Conservation (phyloP, 2,888 invertebrate genomes). For the Cremastinae sp. region DNA sequence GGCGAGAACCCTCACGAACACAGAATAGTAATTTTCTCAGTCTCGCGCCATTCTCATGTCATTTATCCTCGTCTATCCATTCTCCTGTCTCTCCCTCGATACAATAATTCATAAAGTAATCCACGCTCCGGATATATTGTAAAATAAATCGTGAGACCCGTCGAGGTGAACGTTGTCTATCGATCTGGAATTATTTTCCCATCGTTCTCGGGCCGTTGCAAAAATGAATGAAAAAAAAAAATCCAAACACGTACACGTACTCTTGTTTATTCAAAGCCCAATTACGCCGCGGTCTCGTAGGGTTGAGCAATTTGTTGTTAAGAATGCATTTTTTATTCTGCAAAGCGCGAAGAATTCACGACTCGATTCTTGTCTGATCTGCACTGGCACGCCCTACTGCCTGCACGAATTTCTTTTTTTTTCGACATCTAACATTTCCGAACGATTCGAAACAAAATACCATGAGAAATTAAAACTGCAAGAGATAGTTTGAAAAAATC, state of each 20-base stretch:
- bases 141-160: constrained; percentile 22
- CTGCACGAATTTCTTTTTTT: constrained; percentile 23
- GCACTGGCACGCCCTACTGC: constrained; percentile 48
- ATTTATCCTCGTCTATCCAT: background rate
- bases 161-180: constrained; percentile 41
- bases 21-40: constrained; percentile 51
- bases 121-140: background rate
- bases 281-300: constrained; percentile 19
- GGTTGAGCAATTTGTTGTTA: constrained; percentile 53
- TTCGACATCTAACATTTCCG: constrained; percentile 5
- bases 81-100: too few relatives aligned
- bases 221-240: constrained; percentile 26
- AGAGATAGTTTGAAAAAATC: too few relatives aligned
- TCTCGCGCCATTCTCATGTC: constrained; percentile 22
- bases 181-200: constrained; percentile 52
- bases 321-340: constrained; percentile 35
- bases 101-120: background rate
- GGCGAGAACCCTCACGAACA: constrained; percentile 45
- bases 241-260: constrained; percentile 9
- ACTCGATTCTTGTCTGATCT: constrained; percentile 53
- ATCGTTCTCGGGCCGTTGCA: constrained; percentile 23
- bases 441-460: background rate
- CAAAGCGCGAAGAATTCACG: constrained; percentile 42
- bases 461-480: too few relatives aligned
- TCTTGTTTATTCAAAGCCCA: background rate